Percentiles rank a stretch among this genome's conserved stretches.
These are phyloP conservation scores for Anastrepha ludens DNA, from an alignment of 1,140 invertebrate species.

Conservation along the genomic window DNA sequence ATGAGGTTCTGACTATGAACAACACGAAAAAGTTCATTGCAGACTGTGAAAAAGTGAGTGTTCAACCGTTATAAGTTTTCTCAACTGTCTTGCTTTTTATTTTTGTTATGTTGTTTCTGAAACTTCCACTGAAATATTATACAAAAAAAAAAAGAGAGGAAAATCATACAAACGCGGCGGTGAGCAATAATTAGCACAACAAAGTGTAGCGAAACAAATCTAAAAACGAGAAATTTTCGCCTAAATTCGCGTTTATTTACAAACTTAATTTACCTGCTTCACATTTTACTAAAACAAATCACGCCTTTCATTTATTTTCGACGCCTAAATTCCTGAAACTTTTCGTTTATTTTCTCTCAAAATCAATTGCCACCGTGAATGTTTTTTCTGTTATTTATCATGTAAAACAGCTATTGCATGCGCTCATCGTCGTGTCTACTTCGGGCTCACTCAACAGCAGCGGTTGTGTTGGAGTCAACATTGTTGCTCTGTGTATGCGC, in stretches of 20 bases:
- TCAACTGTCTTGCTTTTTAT: background rate
- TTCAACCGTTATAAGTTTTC: background rate
- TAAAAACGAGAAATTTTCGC: background rate
- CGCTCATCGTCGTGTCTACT: background rate
- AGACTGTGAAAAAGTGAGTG: conserved; percentile 19
- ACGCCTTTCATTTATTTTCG: background rate
- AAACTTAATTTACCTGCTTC: background rate
- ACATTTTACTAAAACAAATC: background rate
- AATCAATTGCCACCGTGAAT: background rate
- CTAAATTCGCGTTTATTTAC: background rate
- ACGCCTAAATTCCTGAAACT: background rate
- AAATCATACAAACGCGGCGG: background rate
- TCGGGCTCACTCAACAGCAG: conserved; percentile 6
- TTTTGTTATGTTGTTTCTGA: background rate
- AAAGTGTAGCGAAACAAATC: background rate
- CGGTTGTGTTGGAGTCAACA: background rate
- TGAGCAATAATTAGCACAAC: conserved; percentile 36
- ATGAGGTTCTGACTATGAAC: background rate
- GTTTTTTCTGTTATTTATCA: background rate
- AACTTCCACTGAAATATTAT: background rate
- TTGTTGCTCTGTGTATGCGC: background rate
- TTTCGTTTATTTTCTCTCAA: background rate
- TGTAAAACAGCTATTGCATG: background rate
- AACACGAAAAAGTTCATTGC: background rate
- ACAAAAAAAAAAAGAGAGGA: background rate